A percentile compares a stretch with the other conserved stretches of the same genome.
These are phyloP conservation scores for Stegophylla sp. DNA, from an alignment of 2,888 invertebrate genomes.

Conservation along the genomic window DNA sequence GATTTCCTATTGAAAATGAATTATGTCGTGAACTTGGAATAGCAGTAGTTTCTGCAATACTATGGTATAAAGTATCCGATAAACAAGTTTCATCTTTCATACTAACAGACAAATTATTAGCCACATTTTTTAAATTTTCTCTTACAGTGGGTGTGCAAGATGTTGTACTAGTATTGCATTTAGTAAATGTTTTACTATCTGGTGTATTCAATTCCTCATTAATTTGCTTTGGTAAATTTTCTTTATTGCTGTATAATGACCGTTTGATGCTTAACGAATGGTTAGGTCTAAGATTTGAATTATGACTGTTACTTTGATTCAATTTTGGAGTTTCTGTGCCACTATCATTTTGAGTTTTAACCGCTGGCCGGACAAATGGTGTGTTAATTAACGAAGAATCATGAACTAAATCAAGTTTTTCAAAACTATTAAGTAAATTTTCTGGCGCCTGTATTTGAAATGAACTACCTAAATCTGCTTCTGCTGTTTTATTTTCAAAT, in stretches of 20 bases:
- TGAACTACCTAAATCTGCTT: constrained; percentile 50
- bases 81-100: constrained; percentile 44
- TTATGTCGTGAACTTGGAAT: constrained; percentile 25
- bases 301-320: background rate
- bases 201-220: background rate
- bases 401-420: constrained; percentile 56
- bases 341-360: constrained; percentile 48
- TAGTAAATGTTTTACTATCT: constrained; percentile 6
- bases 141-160: constrained; percentile 10
- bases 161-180: background rate
- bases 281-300: constrained; percentile 20
- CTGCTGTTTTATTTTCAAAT: constrained; percentile 51
- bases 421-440: constrained; percentile 36
- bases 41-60: constrained; percentile 44
- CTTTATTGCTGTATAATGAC: constrained; percentile 46
- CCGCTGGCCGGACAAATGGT: constrained; percentile 46
- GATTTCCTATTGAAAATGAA: background rate
- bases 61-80: constrained; percentile 53
- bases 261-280: constrained; percentile 30
- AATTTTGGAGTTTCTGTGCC: constrained; percentile 29
- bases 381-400: constrained; percentile 1
- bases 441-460: constrained; percentile 46
- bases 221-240: constrained; percentile 33
- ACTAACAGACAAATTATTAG: constrained; percentile 2
- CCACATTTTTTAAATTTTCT: constrained; percentile 14